Conservation (phyloP, 1,140 invertebrate species). For the Nautilus pompilius region DNA sequence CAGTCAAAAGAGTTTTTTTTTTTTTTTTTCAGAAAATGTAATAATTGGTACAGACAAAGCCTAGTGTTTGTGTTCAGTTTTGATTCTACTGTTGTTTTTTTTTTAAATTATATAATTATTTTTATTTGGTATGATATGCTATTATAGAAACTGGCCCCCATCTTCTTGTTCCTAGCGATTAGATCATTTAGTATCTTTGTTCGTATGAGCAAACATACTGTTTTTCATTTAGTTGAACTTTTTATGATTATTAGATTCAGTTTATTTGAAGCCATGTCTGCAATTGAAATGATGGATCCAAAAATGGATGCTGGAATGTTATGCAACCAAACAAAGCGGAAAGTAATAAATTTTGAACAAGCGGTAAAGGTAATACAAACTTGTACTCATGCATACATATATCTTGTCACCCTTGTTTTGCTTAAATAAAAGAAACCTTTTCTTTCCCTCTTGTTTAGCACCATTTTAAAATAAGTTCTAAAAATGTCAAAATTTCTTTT, state of each 20-base stretch:
- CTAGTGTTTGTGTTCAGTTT: neutral
- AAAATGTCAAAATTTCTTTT: no score
- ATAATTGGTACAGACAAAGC: neutral
- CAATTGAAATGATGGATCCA: conserved; percentile 99
- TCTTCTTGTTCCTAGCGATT: neutral
- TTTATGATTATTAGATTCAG: conserved; percentile 64
- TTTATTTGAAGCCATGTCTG: conserved; percentile 97
- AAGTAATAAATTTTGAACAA: conserved; percentile 84
- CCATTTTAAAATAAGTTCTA: no score
- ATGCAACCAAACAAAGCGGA: conserved; percentile 73
- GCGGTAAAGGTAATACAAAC: conserved; percentile 68
- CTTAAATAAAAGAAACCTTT: no score
- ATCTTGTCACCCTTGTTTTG: no score
- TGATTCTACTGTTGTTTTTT: neutral
- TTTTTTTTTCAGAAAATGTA: neutral
- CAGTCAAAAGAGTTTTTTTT: no score
- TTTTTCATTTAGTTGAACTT: neutral
- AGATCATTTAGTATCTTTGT: neutral
- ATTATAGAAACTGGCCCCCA: neutral
- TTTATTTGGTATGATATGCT: neutral
- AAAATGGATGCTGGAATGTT: conserved; percentile 99
- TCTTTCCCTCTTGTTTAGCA: no score
- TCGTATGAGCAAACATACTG: neutral
- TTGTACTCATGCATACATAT: neutral
- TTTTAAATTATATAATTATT: neutral